A percentile compares a stretch with the other conserved stretches of the same genome.
Evolutionary conservation across 2,888 invertebrate species (phyloP).

Genomic region (Eristalis intricaria): DNA sequence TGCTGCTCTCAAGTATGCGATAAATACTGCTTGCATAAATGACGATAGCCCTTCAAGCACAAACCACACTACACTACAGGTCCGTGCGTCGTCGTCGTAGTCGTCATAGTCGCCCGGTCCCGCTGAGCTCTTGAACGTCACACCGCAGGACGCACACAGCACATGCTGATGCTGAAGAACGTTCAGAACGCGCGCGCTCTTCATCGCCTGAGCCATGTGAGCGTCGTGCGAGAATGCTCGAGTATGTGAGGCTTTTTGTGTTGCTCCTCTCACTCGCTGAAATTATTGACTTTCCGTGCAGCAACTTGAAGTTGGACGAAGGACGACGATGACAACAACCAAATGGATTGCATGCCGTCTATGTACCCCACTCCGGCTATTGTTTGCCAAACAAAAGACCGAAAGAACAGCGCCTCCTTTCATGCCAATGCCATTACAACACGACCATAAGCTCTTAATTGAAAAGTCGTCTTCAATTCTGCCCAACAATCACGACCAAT

Average conservation of each 20-base stretch:
- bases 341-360: constrained; percentile 28
- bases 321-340: constrained; percentile 9
- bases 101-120: background rate
- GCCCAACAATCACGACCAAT: constrained; percentile 57
- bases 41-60: constrained; percentile 60
- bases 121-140: constrained; percentile 2
- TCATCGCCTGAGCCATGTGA: background rate
- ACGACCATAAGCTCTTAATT: constrained; percentile 49
- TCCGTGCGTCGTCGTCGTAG: background rate
- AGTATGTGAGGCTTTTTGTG: background rate
- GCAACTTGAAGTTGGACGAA: constrained; percentile 6
- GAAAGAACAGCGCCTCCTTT: background rate
- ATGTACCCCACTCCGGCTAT: constrained; percentile 34
- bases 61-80: constrained; percentile 24
- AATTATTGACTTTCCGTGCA: constrained; percentile 58
- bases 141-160: constrained; percentile 26
- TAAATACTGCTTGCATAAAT: constrained; percentile 61
- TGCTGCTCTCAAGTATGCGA: constrained; percentile 39
- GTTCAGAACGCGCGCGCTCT: constrained; percentile 11
- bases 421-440: background rate
- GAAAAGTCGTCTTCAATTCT: constrained; percentile 67
- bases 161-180: constrained; percentile 42
- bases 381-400: constrained; percentile 49
- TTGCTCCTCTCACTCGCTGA: constrained; percentile 1
- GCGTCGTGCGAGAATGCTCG: background rate